Evolutionary conservation across 2,888 invertebrate species (phyloP).

Genomic region (Odontomyia ornata): DNA sequence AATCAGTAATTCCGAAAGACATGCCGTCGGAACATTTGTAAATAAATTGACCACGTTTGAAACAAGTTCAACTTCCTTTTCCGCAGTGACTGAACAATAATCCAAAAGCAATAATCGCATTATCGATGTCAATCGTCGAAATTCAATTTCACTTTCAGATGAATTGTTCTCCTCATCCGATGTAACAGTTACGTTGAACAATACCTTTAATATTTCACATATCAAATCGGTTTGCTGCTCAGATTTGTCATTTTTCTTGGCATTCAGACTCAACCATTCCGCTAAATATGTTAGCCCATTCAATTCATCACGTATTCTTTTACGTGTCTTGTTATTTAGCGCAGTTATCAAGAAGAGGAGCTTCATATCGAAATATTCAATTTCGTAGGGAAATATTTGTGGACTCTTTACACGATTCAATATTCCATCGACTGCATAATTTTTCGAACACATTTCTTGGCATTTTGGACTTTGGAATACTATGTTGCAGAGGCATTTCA

Average conservation of each 20-base stretch:
- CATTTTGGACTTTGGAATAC: constrained; percentile 78
- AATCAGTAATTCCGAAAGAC: constrained; percentile 75
- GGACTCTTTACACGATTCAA: constrained; percentile 72
- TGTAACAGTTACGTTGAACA: constrained; percentile 78
- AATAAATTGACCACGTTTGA: constrained; percentile 86
- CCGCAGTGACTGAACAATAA: constrained; percentile 58
- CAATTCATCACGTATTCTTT: constrained; percentile 72
- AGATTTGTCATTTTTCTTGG: constrained; percentile 66
- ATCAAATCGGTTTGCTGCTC: constrained; percentile 71
- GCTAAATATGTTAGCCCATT: constrained; percentile 76
- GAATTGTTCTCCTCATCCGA: constrained; percentile 61
- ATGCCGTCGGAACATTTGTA: constrained; percentile 80
- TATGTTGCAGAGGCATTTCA: constrained; percentile 90
- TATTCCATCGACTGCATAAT: constrained; percentile 76
- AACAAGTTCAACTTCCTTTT: constrained; percentile 73
- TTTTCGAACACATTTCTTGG: constrained; percentile 69
- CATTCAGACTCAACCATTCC: constrained; percentile 72
- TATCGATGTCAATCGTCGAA: constrained; percentile 75
- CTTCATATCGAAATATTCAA: constrained; percentile 88
- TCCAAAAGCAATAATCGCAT: constrained; percentile 74
- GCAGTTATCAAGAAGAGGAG: constrained; percentile 90
- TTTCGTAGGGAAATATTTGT: constrained; percentile 55
- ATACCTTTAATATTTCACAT: constrained; percentile 79
- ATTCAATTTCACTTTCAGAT: constrained; percentile 77
- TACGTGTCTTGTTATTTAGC: constrained; percentile 74